Percentiles rank a stretch among this genome's conserved stretches.
Evolutionary conservation across 2,113 vertebrate species (phyloP).

Genomic region (Perca schrenkii): DNA sequence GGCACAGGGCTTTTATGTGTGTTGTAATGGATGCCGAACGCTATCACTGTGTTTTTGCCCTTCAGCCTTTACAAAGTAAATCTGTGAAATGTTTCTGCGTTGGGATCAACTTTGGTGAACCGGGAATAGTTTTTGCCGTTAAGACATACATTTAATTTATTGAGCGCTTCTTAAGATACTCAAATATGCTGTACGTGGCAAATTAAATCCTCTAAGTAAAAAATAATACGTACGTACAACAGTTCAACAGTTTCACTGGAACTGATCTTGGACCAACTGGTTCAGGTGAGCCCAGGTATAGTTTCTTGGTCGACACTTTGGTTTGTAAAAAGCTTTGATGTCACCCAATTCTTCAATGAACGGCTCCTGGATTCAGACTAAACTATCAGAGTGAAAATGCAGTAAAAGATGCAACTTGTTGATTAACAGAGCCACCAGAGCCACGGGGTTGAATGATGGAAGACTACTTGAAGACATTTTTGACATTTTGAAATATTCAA

Average conservation of each 20-base stretch:
- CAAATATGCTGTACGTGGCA: background rate
- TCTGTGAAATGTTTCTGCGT: background rate
- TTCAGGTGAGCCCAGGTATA: background rate
- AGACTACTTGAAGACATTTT: conserved; percentile 36
- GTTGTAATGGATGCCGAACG: background rate
- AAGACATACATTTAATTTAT: background rate
- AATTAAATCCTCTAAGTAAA: background rate
- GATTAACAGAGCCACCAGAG: background rate
- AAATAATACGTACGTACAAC: background rate
- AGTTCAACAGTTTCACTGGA: background rate
- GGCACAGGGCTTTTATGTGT: background rate
- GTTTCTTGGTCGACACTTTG: background rate
- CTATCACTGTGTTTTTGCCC: background rate
- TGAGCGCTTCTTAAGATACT: background rate
- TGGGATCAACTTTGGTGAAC: background rate
- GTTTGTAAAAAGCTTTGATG: conserved; percentile 9
- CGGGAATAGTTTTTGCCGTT: background rate
- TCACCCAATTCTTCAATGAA: background rate
- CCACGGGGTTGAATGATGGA: conserved; percentile 22
- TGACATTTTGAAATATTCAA: conserved; percentile 22
- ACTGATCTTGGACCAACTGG: background rate
- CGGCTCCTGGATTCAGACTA: background rate
- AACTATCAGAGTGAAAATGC: background rate
- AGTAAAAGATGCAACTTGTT: background rate
- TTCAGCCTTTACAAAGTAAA: background rate